A percentile compares a stretch with the other conserved stretches of the same genome.
Evolutionary conservation across 2,113 vertebrate species (phyloP).

Genomic region (Myrmecophaga tridactyla): DNA sequence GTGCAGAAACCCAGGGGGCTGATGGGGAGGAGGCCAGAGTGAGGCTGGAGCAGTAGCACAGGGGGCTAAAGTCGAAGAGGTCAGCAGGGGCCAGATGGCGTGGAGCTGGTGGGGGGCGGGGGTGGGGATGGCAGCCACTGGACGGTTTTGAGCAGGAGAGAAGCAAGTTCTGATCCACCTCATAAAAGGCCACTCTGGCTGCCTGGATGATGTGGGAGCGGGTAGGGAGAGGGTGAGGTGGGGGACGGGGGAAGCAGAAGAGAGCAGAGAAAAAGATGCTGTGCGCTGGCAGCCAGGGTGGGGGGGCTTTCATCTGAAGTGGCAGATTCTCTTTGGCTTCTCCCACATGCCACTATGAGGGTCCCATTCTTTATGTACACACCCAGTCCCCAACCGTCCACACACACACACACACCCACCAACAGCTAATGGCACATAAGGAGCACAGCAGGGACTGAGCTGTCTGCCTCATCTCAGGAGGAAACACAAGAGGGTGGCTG

Average conservation of each 20-base stretch:
- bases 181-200: neutral
- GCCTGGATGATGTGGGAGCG: neutral
- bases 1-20: neutral
- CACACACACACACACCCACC: too few relatives aligned
- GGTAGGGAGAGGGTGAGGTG: too few relatives aligned
- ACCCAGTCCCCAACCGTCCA: too few relatives aligned
- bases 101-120: neutral
- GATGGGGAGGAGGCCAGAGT: neutral
- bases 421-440: neutral
- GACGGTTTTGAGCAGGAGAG: too few relatives aligned
- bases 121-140: too few relatives aligned
- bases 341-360: neutral
- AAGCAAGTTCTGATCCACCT: neutral
- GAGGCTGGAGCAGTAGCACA: neutral
- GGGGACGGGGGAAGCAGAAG: conserved; percentile 46
- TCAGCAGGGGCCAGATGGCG: neutral
- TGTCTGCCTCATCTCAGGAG: neutral
- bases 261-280: conserved; percentile 78
- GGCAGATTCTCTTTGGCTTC: too few relatives aligned
- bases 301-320: conserved; percentile 62
- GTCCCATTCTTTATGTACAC: neutral
- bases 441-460: neutral
- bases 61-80: neutral
- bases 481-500: neutral
- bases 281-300: conserved; percentile 52